Evolutionary conservation across 2,113 vertebrate genomes (phyloP), one percentile per base, ranked within the genome.

Genomic region (Mesoclemmys tuberculata): DNA sequence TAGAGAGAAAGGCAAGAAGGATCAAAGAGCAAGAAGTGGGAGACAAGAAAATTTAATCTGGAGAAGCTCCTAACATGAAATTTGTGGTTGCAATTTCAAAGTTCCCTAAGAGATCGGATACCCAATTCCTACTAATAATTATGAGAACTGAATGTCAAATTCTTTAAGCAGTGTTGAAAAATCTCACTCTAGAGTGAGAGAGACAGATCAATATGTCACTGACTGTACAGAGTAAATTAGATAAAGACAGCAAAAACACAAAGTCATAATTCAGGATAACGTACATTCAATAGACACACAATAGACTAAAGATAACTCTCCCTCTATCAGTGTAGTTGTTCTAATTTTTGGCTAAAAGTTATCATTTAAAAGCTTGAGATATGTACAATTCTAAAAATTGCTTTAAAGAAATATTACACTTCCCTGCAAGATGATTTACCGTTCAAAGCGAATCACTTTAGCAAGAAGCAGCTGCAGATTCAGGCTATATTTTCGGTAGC

Each of bases 361-460:
- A 61, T 88, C 88, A 52, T 52, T 77, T 10, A 52, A 11, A 29
- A 83, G 11, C 6, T 93, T 82, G 91, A 58, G 93, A n/a, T 29
- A 94, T 24, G 82, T 93, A 84, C 0, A 93, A 29, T 46, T 95
- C 61, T 55, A 87, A 95, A 93, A 89, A 41, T 14, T 88, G 68
- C 64, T 82, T 56, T 22, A 52, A 44, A 71, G 49, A 82, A 68
- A 52, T 75, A 3, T 2, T 87, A 49, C 31, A 26, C 6, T 75
- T 56, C 56, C 51, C 58, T 54, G 27, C 56, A 81, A 80, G 12
- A 27, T 8, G 3, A 92, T 93, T 97, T 91, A 99, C 98, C 98
- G 89, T 97, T 97, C 97, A 90, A 98, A 98, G 80, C 95, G 95
- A 87, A 98, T 64, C 78, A 98, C 94, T 95, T 97, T 96, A 91